Conservation (phyloP, 2,888 invertebrate species). For the Acutogordius australiensis region DNA sequence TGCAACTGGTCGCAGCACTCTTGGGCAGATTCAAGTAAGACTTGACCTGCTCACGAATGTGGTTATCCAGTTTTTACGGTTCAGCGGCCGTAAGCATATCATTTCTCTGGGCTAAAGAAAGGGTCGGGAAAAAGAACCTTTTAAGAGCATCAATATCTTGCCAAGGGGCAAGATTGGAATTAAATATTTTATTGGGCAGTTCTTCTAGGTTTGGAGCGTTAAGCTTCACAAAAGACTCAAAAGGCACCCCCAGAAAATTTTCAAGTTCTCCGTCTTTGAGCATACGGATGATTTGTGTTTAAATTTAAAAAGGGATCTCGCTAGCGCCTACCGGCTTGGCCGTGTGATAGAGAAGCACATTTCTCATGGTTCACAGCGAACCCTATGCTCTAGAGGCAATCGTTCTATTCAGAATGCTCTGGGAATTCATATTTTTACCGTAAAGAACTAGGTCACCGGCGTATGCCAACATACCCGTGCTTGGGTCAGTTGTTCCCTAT, state of each 20-base stretch:
- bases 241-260: background rate
- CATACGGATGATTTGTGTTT: background rate
- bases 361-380: background rate
- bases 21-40: background rate
- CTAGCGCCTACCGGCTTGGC: background rate
- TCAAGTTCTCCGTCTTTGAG: background rate
- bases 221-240: background rate
- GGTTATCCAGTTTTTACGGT: background rate
- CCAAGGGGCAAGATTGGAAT: background rate
- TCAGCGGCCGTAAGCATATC: background rate
- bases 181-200: background rate
- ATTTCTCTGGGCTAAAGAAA: background rate
- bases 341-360: background rate
- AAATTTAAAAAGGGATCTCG: background rate
- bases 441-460: conserved; percentile 18
- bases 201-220: background rate
- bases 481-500: background rate
- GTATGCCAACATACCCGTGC: conserved; percentile 13
- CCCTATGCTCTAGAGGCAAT: background rate
- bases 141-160: background rate
- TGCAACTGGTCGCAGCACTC: background rate
- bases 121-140: background rate
- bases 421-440: conserved; percentile 11
- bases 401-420: background rate
- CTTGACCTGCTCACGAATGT: background rate